Conservation (phyloP, 2,888 invertebrate species). For the Tiphia femorata region DNA sequence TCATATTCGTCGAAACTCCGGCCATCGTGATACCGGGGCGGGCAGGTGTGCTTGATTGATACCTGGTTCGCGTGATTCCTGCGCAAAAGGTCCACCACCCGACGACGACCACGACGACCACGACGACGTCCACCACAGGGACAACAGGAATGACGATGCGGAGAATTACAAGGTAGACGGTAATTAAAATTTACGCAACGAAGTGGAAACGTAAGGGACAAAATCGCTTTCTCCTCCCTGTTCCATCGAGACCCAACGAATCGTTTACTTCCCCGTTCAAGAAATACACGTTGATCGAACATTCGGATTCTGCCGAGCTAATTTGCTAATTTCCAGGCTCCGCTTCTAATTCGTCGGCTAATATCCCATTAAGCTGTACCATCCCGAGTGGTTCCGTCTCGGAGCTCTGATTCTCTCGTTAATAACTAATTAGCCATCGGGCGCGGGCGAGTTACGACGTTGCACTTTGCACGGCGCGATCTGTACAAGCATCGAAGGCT, state of each 20-base stretch:
- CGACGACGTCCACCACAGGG: neutral
- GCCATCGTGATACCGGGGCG: slow-evolving; percentile 39
- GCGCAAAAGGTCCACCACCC: slow-evolving; percentile 47
- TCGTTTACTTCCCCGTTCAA: neutral
- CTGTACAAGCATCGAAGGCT: slow-evolving; percentile 7
- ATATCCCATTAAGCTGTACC: slow-evolving; percentile 59
- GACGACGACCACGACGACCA: too few relatives aligned
- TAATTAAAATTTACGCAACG: too few relatives aligned
- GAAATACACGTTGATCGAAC: slow-evolving; percentile 20
- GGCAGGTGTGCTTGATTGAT: slow-evolving; percentile 56
- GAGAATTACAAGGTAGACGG: too few relatives aligned
- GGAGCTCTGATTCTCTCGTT: slow-evolving; percentile 46
- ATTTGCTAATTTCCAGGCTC: slow-evolving; percentile 57
- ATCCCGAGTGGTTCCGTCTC: slow-evolving; percentile 19
- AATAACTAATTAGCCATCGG: slow-evolving; percentile 60
- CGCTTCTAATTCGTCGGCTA: slow-evolving; percentile 55
- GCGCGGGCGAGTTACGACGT: slow-evolving; percentile 28
- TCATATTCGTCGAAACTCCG: slow-evolving; percentile 42
- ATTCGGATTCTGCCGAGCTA: slow-evolving; percentile 37
- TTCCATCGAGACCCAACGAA: slow-evolving; percentile 12
- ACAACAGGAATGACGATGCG: slow-evolving; percentile 11
- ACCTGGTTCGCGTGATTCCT: slow-evolving; percentile 59
- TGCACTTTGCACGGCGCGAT: slow-evolving; percentile 15
- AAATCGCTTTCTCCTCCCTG: too few relatives aligned
- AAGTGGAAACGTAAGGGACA: too few relatives aligned